phyloP scores from a whole-genome alignment of 2,113 vertebrate genomes.

The Sylvilagus bachmani region DNA sequence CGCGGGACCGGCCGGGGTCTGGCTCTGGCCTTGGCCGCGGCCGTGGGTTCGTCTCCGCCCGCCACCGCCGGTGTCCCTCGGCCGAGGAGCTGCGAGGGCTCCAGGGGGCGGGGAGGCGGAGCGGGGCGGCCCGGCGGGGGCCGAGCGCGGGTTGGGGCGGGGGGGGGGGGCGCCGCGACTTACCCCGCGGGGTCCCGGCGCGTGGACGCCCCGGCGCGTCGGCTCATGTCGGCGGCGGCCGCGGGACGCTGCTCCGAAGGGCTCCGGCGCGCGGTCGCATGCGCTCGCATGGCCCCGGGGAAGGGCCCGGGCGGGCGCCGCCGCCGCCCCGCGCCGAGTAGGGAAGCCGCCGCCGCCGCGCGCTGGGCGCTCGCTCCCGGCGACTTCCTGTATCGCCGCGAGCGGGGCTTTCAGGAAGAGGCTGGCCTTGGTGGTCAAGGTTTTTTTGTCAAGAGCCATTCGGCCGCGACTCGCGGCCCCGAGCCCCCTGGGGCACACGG shows the following conservation, averaged over 20 bases:
- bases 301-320: slow-evolving; percentile 63
- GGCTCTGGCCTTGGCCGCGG: not conserved
- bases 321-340: slow-evolving; percentile 55
- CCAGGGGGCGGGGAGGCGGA: not conserved
- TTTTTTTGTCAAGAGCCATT: slow-evolving; percentile 78
- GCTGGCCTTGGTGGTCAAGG: slow-evolving; percentile 92
- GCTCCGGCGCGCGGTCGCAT: slow-evolving; percentile 40
- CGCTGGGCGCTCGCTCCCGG: slow-evolving; percentile 51
- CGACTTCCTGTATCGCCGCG: slow-evolving; percentile 92
- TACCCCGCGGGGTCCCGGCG: slow-evolving; percentile 87
- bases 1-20: not conserved
- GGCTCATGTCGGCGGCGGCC: slow-evolving; percentile 87
- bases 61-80: not conserved
- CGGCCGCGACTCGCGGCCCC: slow-evolving; percentile 72
- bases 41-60: not conserved
- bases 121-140: not conserved
- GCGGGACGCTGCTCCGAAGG: not conserved
- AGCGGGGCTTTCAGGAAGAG: slow-evolving; percentile 93
- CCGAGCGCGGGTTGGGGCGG: not conserved
- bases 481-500: slow-evolving; percentile 31
- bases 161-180: slow-evolving; percentile 71
- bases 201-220: slow-evolving; percentile 82
- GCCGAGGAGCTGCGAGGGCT: not conserved
- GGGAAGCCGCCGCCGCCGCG: slow-evolving; percentile 46
- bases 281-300: slow-evolving; percentile 58